Evolutionary conservation across 2,113 vertebrate species (phyloP), one percentile per base, ranked within the genome.

Genomic region (Poicephalus meyeri): DNA sequence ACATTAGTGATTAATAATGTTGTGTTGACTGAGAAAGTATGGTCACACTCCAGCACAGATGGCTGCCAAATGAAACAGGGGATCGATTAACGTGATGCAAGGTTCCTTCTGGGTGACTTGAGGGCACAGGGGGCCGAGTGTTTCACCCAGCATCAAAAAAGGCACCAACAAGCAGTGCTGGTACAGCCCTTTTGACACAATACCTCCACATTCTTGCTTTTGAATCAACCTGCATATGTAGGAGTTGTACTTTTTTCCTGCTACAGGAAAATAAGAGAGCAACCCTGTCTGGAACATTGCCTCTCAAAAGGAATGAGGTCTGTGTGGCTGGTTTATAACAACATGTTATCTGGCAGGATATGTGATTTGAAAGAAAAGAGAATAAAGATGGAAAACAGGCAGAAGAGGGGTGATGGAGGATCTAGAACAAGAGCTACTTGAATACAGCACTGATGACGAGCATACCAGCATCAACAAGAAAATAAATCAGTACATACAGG

Each of bases 91-190:
- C 0, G 0, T 11, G 39, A 33, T 0, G 4, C 29, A 49, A 78
- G 46, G 25, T 16, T 66, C 20, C 19, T 80, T n/a, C 55, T 6
- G 16, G 9, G 26, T 0, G 2, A 56, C 70, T 26, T 0, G 14
- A 83, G 41, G 53, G 64, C 60, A 52, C 46, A 1, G 4, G 70
- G 0, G 0, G 37, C 63, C 7, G 6, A 1, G 1, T 9, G 18
- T 35, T 86, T 78, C 68, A 77, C 20, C 23, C 63, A 31, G 12
- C 16, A 13, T 52, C 73, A 53, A 65, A 69, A 83, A 64, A 53
- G 46, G 72, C 21, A 56, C 16, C 6, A 18, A 55, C 16, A 55
- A 37, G 23, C 14, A 82, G 13, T 35, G 53, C 37, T 58, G 9
- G 7, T 37, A 6, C 37, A 49, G 41, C 15, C 2, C 1, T 23